Evolutionary conservation across 2,888 invertebrate genomes (phyloP).

Genomic region (Tachina lurida): DNA sequence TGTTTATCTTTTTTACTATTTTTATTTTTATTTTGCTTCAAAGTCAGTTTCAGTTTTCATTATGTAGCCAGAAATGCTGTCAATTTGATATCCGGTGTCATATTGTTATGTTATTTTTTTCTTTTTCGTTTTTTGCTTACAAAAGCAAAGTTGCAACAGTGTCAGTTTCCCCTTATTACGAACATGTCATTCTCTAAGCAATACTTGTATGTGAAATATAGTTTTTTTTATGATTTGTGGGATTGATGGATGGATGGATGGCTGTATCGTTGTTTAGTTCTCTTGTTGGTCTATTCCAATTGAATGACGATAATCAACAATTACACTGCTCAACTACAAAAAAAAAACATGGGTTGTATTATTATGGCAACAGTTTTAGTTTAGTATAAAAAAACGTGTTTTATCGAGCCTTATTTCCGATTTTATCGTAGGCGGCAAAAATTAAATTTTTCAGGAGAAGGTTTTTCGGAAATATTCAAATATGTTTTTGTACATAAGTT

Average conservation of each 20-base stretch:
- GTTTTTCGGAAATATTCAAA: no score
- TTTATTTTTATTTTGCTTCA: slow-evolving; percentile 10
- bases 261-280: neutral
- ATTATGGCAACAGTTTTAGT: no score
- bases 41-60: slow-evolving; percentile 6
- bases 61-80: slow-evolving; percentile 31
- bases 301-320: slow-evolving; percentile 16
- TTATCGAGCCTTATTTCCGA: no score
- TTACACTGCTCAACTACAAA: neutral
- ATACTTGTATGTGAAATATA: neutral
- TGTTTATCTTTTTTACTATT: neutral
- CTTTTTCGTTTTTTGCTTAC: no score
- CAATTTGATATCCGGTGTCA: slow-evolving; percentile 58
- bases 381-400: no score
- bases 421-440: no score
- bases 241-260: neutral
- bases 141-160: slow-evolving; percentile 15
- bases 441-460: no score
- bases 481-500: no score
- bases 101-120: no score
- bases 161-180: slow-evolving; percentile 19
- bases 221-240: neutral
- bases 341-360: neutral
- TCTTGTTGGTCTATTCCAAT: slow-evolving; percentile 5
- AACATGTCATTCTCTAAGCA: neutral